Base-by-base conservation (phyloP, 2,888 invertebrate genomes). In the Pseudococcus jackbeardsleyi region DNA sequence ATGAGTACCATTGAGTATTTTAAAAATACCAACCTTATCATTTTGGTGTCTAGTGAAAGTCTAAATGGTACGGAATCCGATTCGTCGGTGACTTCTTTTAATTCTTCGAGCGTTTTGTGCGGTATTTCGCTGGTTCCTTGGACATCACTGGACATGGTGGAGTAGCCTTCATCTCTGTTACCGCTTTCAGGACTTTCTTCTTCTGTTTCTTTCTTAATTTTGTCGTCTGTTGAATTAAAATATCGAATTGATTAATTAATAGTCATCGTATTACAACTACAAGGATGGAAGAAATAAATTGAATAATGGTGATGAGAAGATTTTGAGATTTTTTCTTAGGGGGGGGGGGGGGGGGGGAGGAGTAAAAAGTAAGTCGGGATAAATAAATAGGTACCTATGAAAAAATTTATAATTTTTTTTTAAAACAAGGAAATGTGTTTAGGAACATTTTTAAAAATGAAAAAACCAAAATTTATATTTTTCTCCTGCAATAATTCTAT, bases 111-210 rank as follows among this genome's bases (percentile, higher is more conserved):
- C 11, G 94, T 94, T 89, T 94, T 92, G 89, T 93, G 93, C 88
- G 94, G 93, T 90, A 19, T 94, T 94, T 89, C 94, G 91, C 89
- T 93, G 92, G 89, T 93, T 92, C 90, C 94, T 91, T 96, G 95
- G 0, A 95, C 95, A 91, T 96, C 96, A 89, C 95, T 95, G 15
- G 96, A 96, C 96, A 96, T 96, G 6, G 96, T 96, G 89, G 96
- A 96, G 92, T 96, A 96, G 22, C 96, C 96, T 91, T 96, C 96
- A 92, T 96, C 96, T 90, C 95, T 93, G 90, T 95, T 95, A 72
- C 95, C 95, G 90, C 95, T 95, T 90, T 95, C 95, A 0, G 95
- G 95, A 89, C 95, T 95, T 91, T 95, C 95, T 17, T 94, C 95
- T 46, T 94, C 95, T n/a, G 87, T 87, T 17, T 89, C 89, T 89